These are phyloP conservation scores for Melanargia galathea DNA, from an alignment of 2,888 invertebrate species.

Conservation along the genomic window DNA sequence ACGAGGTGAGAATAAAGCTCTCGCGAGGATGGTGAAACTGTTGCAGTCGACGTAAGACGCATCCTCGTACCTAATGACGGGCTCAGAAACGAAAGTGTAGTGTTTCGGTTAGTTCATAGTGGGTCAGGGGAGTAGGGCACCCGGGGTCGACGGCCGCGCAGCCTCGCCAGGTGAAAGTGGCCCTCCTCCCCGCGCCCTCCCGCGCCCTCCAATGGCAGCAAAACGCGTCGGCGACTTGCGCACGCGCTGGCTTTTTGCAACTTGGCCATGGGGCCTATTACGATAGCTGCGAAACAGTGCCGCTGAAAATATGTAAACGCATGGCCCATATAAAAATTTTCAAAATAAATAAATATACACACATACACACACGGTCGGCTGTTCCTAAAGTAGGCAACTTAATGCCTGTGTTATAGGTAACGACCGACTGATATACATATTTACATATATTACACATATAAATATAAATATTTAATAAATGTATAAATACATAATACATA, in stretches of 20 bases:
- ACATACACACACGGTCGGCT: too few relatives aligned
- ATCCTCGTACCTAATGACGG: slow-evolving; percentile 73
- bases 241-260: slow-evolving; percentile 80
- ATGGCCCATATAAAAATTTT: neutral
- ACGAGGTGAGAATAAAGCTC: slow-evolving; percentile 47
- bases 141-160: slow-evolving; percentile 80
- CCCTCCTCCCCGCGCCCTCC: slow-evolving; percentile 61
- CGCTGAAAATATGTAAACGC: slow-evolving; percentile 65
- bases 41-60: slow-evolving; percentile 58
- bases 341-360: neutral
- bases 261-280: slow-evolving; percentile 80
- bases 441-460: too few relatives aligned
- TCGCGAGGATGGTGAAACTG: slow-evolving; percentile 55
- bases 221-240: slow-evolving; percentile 67
- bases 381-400: too few relatives aligned
- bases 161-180: slow-evolving; percentile 80
- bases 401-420: too few relatives aligned
- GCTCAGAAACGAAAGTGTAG: slow-evolving; percentile 79
- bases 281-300: slow-evolving; percentile 76
- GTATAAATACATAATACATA: too few relatives aligned
- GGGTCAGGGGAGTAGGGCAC: slow-evolving; percentile 80
- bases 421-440: too few relatives aligned
- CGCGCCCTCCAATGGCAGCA: slow-evolving; percentile 57
- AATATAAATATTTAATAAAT: too few relatives aligned
- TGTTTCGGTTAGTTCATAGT: slow-evolving; percentile 74